A percentile compares a stretch with the other conserved stretches of the same genome.
phyloP scores from a whole-genome alignment of 2,888 invertebrate genomes.

The Leptarthrus brevirostris region DNA sequence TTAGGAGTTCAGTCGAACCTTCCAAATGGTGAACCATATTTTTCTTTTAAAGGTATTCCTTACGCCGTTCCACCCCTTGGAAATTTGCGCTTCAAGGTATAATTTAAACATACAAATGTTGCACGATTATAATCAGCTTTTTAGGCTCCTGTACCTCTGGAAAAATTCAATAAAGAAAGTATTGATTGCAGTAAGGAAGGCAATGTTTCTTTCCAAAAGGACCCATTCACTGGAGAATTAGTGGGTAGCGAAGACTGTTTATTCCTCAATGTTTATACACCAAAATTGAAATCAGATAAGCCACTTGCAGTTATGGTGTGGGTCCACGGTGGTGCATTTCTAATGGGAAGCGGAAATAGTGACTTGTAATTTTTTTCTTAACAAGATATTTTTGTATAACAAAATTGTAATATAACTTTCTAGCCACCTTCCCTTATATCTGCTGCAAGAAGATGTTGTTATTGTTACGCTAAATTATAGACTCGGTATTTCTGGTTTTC shows the following conservation, averaged over 20 bases:
- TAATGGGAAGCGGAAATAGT: slow-evolving; percentile 61
- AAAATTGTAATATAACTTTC: slow-evolving; percentile 9
- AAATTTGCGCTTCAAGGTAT: slow-evolving; percentile 64
- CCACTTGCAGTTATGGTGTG: slow-evolving; percentile 65
- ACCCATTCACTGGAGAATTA: slow-evolving; percentile 57
- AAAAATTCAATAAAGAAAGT: slow-evolving; percentile 59
- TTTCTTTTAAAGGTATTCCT: slow-evolving; percentile 70
- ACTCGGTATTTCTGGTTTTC: slow-evolving; percentile 63
- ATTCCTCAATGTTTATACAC: slow-evolving; percentile 63
- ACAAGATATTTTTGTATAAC: not conserved
- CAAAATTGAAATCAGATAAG: slow-evolving; percentile 56
- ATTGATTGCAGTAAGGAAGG: slow-evolving; percentile 63
- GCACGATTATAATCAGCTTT: not conserved
- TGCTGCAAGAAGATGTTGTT: slow-evolving; percentile 63
- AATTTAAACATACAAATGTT: not conserved
- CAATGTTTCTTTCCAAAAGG: slow-evolving; percentile 60
- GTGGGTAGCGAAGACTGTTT: slow-evolving; percentile 64
- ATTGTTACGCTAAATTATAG: slow-evolving; percentile 65
- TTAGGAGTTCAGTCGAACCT: slow-evolving; percentile 66
- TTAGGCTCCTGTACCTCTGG: slow-evolving; percentile 62
- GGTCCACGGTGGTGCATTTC: slow-evolving; percentile 65
- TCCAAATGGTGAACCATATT: slow-evolving; percentile 66
- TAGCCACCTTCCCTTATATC: slow-evolving; percentile 62
- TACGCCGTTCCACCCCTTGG: slow-evolving; percentile 71
- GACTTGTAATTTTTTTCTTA: slow-evolving; percentile 59